phyloP scores from a whole-genome alignment of 2,888 invertebrate genomes.

The Apamea crenata region DNA sequence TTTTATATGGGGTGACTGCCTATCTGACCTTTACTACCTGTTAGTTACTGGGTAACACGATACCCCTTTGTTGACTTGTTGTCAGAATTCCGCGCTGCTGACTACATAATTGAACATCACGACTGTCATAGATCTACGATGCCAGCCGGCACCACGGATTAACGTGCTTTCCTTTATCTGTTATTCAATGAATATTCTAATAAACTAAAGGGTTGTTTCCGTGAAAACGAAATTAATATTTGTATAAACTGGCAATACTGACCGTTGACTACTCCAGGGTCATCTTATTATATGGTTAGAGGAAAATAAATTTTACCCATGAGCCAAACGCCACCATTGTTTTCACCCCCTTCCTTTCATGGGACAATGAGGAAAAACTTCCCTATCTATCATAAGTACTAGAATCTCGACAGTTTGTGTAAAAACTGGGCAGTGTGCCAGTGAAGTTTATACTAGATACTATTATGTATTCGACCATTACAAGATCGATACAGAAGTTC shows the following conservation, averaged over 20 bases:
- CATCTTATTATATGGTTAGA: not conserved
- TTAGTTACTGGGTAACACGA: not conserved
- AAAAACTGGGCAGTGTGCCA: conserved; percentile 57
- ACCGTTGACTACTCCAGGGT: not conserved
- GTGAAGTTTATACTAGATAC: conserved; percentile 25
- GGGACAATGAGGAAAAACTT: conserved; percentile 40
- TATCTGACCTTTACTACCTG: not conserved
- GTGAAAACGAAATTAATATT: not conserved
- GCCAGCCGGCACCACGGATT: not conserved
- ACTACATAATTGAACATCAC: not conserved
- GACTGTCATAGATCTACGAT: not conserved
- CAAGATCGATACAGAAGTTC: conserved; percentile 14
- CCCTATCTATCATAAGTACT: conserved; percentile 19
- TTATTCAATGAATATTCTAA: not conserved
- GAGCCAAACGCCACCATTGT: conserved; percentile 41
- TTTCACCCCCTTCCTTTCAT: conserved; percentile 34
- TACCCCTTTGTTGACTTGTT: not conserved
- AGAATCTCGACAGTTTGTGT: conserved; percentile 21
- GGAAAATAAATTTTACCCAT: conserved; percentile 1
- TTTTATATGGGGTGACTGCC: not conserved
- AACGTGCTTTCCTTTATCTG: not conserved
- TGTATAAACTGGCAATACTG: not conserved
- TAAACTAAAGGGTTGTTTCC: not conserved
- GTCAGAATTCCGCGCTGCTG: not conserved
- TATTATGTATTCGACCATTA: conserved; percentile 5